Evolutionary conservation across 2,888 invertebrate species (phyloP).

Genomic region (Icerya purchasi): DNA sequence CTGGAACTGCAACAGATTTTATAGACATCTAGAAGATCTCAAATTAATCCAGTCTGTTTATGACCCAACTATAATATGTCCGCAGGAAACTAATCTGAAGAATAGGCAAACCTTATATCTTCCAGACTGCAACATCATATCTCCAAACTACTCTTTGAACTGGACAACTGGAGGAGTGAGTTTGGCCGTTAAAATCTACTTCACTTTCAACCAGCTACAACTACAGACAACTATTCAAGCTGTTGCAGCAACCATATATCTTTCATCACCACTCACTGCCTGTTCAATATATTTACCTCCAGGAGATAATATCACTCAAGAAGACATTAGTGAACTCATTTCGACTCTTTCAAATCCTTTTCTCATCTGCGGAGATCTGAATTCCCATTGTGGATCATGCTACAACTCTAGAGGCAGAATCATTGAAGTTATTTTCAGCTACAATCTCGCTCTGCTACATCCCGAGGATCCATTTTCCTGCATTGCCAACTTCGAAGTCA

Average conservation of each 20-base stretch:
- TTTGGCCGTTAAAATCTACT: not conserved
- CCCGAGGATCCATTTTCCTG: not conserved
- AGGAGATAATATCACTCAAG: too few relatives aligned
- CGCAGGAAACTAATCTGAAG: not conserved
- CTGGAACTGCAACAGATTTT: not conserved
- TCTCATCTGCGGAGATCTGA: not conserved
- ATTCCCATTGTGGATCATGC: not conserved
- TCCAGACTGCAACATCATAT: not conserved
- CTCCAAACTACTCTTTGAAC: not conserved
- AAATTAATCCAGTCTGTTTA: not conserved
- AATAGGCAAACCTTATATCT: not conserved
- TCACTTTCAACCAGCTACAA: not conserved
- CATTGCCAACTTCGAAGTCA: not conserved
- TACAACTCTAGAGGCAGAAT: not conserved
- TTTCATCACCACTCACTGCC: too few relatives aligned
- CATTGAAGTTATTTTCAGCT: not conserved
- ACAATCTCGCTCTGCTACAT: not conserved
- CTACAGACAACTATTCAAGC: not conserved
- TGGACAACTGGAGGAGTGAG: not conserved
- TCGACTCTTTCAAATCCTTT: too few relatives aligned
- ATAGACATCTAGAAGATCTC: not conserved
- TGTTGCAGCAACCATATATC: not conserved
- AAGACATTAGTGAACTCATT: too few relatives aligned
- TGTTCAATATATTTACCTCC: too few relatives aligned
- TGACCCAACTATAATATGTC: not conserved